Evolutionary conservation across 2,888 invertebrate species (phyloP), one percentile per base, ranked within the genome.

Genomic region (Balanococcus diminutus): DNA sequence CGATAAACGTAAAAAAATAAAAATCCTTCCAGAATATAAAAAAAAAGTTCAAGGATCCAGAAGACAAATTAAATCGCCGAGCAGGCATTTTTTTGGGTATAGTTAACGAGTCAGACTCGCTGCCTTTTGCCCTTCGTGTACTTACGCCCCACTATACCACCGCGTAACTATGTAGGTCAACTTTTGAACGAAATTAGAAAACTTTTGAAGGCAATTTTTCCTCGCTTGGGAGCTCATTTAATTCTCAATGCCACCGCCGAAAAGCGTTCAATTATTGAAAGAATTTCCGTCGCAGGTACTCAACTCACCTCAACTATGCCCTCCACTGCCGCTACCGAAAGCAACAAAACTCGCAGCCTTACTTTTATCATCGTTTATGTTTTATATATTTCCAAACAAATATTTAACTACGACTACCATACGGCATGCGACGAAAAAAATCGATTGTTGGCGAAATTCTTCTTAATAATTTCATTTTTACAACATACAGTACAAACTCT

Each of bases 201-300:
- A 79, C 75, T 79, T 79, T 79, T 32, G 75, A 79, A 79, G 36
- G 75, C 75, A 79, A 79, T 79, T 79, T 79, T 79, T 79, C 75
- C 75, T 79, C 75, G 75, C 75, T 79, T 36, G 75, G 36, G 75
- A 79, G 22, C 75, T 79, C 67, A 67, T 67, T 67, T 67, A 67
- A 67, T 67, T 67, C 31, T 79, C 75, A 79, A 79, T 79, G 75
- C 75, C 75, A 79, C 36, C 75, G 75, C 75, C 32, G 36, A 79
- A 36, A 79, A 79, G 36, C 75, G 19, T 79, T 79, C 75, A 79
- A 79, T 79, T 79, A 79, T 79, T 79, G 36, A 79, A 79, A 79
- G 75, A 79, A 79, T 79, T 79, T 36, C 75, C 75, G 75, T 36
- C 36, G 75, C 75, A 28, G 75, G 32, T 79, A 36, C 32, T 32